Base-by-base conservation (phyloP, 2,797 vertebrate genomes). In the Lateolabrax maculatus region DNA sequence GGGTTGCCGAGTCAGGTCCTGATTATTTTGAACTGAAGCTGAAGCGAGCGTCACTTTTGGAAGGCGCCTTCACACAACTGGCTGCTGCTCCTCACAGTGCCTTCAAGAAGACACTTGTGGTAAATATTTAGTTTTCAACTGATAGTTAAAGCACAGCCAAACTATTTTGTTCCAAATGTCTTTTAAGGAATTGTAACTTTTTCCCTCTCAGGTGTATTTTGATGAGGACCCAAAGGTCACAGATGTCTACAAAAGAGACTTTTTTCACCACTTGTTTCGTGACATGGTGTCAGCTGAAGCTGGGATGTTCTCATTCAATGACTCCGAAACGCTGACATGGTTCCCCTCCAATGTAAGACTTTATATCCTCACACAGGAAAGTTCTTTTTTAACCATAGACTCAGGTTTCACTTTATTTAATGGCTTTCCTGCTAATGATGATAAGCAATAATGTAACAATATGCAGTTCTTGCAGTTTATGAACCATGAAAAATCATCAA, bases 231-330 rank as follows among this genome's bases (percentile, higher is more conserved):
- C 29, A 4, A 63, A 84, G 9, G 0, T 8, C 55, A 94, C 96
- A 51, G 83, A 91, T n/a, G 96, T 98, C 15, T 94, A 97, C 84
- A 96, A 79, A 51, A 96, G 84, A 73, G 97, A 99, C 79, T 96
- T 99, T 81, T 99, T 99, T 80, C 87, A 97, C 81, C 96, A 97
- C 3, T 94, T 96, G 66, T 97, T 97, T 95, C 89, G 89, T n/a
- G 93, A 97, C 31, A 87, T 99, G 60, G 46, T 96, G 57, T 94
- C 94, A 67, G 80, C 95, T 60, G 91, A 96, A 23, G 96, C 95
- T 3, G 94, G 90, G 80, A 97, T 98, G 97, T 97, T 99, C 87
- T 93, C 92, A 66, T 96, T 96, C 63, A 95, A 97, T 0, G 97
- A 98, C 87, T 93, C 95, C n/a, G 80, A 95, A 75, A 96, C 95